Evolutionary conservation across 2,888 invertebrate species (phyloP), one percentile per base, ranked within the genome.

Genomic region (Acrocyrtus sp.): DNA sequence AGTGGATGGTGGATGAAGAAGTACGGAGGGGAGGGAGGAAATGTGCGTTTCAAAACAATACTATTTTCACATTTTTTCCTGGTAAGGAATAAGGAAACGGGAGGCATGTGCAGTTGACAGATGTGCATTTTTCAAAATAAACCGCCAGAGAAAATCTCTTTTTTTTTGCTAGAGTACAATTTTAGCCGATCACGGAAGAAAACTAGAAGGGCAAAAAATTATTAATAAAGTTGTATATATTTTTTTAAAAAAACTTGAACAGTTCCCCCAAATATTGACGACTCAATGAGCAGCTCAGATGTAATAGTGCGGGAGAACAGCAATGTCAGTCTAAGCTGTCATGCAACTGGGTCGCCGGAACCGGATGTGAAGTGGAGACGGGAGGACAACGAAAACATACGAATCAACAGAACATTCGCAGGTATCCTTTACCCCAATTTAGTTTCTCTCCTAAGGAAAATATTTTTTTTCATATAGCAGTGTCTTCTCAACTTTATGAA

Each of bases 231-330:
- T n/a, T n/a, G n/a, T n/a, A n/a, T 72, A 65, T 48, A 79, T 81
- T 81, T 79, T 81, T 81, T 75, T n/a, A n/a, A n/a, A n/a, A n/a
- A 82, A 81, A 82, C 84, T 83, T 83, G 82, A 86, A 51, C 88
- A 95, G 95, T 95, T 82, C 95, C 95, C 63, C 95, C 95, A 72
- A 93, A 93, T 85, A 95, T 95, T 84, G 94, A 94, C 85, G 95
- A 95, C 87, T 91, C 93, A 76, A 87, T 92, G 85, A 94, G 94
- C 84, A 94, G 94, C 83, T 94, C 94, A 84, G 95, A 95, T 86
- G 92, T 93, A 81, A 95, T 95, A 84, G 94, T 94, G 77, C 89
- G 94, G 76, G 95, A 95, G 87, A 92, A 92, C 82, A 90, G 93
- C 83, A 94, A 95, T 87, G 93, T 95, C 83, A 93, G 92, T 80